A percentile compares a stretch with the other conserved stretches of the same genome.
These are phyloP conservation scores for Leptocoma aspasia DNA, from an alignment of 2,113 vertebrate genomes.

Conservation along the genomic window DNA sequence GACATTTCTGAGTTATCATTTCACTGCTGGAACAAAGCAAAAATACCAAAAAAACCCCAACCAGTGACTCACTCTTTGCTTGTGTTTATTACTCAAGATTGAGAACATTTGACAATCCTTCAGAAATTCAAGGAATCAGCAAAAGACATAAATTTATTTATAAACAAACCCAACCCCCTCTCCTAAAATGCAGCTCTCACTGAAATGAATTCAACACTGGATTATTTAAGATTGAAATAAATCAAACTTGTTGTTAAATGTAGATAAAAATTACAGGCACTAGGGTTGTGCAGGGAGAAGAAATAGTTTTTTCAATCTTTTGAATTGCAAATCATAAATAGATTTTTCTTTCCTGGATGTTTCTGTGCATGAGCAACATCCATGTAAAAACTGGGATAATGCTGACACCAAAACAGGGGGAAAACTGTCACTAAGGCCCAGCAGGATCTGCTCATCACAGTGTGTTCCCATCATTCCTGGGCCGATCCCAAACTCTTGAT, in stretches of 20 bases:
- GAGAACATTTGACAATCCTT: neutral
- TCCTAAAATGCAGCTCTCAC: neutral
- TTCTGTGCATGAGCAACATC: neutral
- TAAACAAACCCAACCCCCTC: neutral
- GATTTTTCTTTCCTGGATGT: neutral
- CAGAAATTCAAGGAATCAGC: neutral
- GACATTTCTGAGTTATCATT: neutral
- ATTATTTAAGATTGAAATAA: neutral
- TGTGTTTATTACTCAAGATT: neutral
- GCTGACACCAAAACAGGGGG: neutral
- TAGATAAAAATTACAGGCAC: neutral
- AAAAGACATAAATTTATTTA: slow-evolving; percentile 8
- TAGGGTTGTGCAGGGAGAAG: neutral
- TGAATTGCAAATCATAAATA: neutral
- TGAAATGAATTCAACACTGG: neutral
- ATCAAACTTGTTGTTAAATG: neutral
- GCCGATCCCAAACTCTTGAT: neutral
- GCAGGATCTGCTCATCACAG: neutral
- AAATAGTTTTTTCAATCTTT: neutral
- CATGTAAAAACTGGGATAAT: neutral
- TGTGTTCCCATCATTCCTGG: neutral
- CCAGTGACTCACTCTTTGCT: neutral
- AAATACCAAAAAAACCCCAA: neutral
- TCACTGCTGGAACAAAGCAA: neutral
- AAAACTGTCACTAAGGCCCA: neutral